Evolutionary conservation across 2,888 invertebrate genomes (phyloP).

Genomic region (Criorhina ranunculi): DNA sequence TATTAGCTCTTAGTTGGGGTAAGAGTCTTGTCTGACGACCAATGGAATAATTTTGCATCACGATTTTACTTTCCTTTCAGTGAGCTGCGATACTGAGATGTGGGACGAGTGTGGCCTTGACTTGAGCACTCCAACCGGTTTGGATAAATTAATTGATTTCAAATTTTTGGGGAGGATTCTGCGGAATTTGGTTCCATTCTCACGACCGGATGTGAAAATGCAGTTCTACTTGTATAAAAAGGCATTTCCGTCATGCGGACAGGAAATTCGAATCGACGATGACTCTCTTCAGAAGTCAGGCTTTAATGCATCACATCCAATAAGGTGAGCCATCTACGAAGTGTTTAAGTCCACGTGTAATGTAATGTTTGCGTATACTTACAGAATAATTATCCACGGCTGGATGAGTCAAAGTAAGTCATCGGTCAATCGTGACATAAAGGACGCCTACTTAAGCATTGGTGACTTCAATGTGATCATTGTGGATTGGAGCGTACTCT

Average conservation of each 20-base stretch:
- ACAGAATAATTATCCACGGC: constrained; percentile 83
- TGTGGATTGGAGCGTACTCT: constrained; percentile 83
- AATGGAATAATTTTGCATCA: too few relatives aligned
- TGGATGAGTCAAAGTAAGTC: constrained; percentile 83
- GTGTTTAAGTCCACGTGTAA: not conserved
- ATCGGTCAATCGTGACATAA: constrained; percentile 81
- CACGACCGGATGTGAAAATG: constrained; percentile 80
- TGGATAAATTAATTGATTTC: constrained; percentile 79
- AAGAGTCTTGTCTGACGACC: too few relatives aligned
- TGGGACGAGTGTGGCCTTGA: constrained; percentile 79
- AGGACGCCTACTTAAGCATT: constrained; percentile 82
- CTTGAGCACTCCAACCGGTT: constrained; percentile 78
- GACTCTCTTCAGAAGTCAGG: constrained; percentile 79
- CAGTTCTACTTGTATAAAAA: constrained; percentile 81
- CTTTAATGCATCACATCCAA: constrained; percentile 81
- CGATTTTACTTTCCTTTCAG: not conserved
- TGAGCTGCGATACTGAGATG: constrained; percentile 12
- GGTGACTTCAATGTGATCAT: constrained; percentile 83
- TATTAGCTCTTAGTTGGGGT: too few relatives aligned
- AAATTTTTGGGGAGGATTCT: constrained; percentile 81
- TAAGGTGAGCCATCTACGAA: constrained; percentile 78
- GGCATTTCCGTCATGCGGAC: constrained; percentile 81
- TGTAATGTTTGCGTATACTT: constrained; percentile 35
- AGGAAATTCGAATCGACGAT: constrained; percentile 80
- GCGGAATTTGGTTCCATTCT: constrained; percentile 81